These are phyloP conservation scores for Elegia similella DNA, from an alignment of 2,888 invertebrate species.

Conservation along the genomic window DNA sequence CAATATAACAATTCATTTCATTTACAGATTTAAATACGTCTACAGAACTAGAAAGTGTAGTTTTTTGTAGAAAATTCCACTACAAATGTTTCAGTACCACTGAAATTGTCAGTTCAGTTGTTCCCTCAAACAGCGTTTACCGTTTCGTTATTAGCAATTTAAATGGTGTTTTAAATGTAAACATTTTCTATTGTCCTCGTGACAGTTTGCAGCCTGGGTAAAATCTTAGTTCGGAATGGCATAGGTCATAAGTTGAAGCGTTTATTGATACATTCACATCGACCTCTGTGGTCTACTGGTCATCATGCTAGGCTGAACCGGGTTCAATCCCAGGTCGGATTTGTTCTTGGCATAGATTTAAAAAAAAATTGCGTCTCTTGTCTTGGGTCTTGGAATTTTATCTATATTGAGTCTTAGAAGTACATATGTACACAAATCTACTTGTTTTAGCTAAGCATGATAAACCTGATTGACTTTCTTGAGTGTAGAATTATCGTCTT, in stretches of 20 bases:
- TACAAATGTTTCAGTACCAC: not conserved
- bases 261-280: not conserved
- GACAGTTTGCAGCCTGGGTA: slow-evolving; percentile 34
- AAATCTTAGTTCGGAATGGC: slow-evolving; percentile 21
- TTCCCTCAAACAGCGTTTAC: slow-evolving; percentile 22
- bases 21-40: not conserved
- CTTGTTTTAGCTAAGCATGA: no score
- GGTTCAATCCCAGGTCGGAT: no score
- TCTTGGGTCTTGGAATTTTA: no score
- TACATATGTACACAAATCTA: no score
- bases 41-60: slow-evolving; percentile 2
- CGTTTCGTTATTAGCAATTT: slow-evolving; percentile 43
- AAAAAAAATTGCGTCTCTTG: no score
- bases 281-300: no score
- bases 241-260: not conserved
- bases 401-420: no score
- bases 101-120: slow-evolving; percentile 24
- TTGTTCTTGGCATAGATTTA: no score
- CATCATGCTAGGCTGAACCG: no score
- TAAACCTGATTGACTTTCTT: no score
- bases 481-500: not conserved
- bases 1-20: not conserved
- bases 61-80: not conserved
- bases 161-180: slow-evolving; percentile 45
- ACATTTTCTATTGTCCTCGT: slow-evolving; percentile 46